Conservation (phyloP, 2,797 vertebrate genomes). For the Hippocampus kuda region DNA sequence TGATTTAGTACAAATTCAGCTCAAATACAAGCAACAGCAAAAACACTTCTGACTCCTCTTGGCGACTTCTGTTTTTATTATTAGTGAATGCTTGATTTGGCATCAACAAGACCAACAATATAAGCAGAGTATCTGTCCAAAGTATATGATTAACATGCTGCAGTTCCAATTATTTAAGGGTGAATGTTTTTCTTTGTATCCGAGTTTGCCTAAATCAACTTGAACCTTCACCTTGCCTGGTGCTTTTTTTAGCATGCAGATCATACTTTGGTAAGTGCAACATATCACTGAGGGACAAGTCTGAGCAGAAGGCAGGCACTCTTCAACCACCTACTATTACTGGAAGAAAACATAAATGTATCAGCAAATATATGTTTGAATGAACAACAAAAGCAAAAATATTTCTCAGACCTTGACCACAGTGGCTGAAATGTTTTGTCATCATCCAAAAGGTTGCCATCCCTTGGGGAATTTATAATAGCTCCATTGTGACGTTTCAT, state of each 20-base stretch:
- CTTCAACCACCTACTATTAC: background rate
- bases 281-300: too few species aligned
- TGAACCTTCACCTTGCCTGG: background rate
- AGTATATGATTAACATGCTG: too few species aligned
- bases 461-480: constrained; percentile 47
- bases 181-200: too few species aligned
- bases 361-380: background rate
- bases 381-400: background rate
- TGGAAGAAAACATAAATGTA: background rate
- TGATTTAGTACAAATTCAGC: too few species aligned
- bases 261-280: background rate
- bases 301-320: background rate
- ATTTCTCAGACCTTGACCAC: background rate
- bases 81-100: too few species aligned
- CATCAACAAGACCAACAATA: too few species aligned
- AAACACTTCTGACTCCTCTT: too few species aligned
- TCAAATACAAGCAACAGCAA: too few species aligned
- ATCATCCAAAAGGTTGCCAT: constrained; percentile 25
- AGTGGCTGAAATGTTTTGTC: constrained; percentile 12
- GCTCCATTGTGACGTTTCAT: constrained; percentile 36
- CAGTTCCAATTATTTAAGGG: too few species aligned
- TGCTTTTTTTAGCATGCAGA: background rate
- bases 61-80: too few species aligned
- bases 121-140: too few species aligned
- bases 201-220: background rate